phyloP scores from a whole-genome alignment of 2,797 vertebrate species.

The Tokudaia tokunoshimensis region DNA sequence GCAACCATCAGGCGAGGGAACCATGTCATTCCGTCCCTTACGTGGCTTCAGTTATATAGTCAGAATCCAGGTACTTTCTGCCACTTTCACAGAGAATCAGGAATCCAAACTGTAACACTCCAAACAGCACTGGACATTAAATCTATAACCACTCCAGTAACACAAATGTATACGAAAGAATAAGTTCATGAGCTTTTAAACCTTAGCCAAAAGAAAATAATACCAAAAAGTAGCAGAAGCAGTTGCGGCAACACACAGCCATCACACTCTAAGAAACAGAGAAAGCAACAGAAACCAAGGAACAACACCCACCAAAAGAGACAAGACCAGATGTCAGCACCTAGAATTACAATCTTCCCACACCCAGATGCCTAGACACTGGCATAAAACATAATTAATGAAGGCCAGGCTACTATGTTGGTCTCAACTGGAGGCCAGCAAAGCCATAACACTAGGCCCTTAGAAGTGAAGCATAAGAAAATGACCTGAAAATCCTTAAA shows the following conservation, averaged over 20 bases:
- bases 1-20: background rate
- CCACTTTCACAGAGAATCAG: background rate
- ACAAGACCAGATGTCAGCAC: background rate
- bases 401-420: too few species aligned
- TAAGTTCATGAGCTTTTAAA: slow-evolving; percentile 10
- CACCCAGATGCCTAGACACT: too few species aligned
- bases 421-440: too few species aligned
- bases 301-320: background rate
- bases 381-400: too few species aligned
- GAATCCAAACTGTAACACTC: background rate
- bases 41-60: background rate
- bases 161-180: background rate
- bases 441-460: too few species aligned
- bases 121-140: background rate
- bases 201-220: background rate
- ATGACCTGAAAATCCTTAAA: too few species aligned
- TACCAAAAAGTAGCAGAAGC: background rate
- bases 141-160: background rate
- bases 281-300: background rate
- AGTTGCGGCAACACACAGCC: background rate
- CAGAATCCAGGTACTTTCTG: background rate
- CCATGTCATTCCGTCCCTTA: background rate
- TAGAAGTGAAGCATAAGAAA: too few species aligned
- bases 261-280: background rate
- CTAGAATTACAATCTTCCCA: too few species aligned